Conservation (phyloP, 1,140 invertebrate genomes). For the Anagrus nilaparvatae region DNA sequence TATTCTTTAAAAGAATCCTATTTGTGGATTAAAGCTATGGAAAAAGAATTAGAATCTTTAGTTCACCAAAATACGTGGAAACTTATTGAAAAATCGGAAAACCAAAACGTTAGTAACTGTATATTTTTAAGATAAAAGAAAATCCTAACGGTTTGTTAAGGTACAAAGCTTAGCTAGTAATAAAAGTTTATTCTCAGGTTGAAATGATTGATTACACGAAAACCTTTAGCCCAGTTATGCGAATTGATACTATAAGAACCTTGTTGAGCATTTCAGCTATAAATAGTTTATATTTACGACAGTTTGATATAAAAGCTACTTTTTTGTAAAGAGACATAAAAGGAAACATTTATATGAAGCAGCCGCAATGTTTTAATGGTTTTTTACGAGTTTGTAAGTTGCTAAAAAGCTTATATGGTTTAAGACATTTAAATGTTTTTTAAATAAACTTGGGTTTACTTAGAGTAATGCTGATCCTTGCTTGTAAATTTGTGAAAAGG, state of each 20-base stretch:
- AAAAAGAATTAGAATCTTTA: constrained; percentile 17
- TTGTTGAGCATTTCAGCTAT: neutral
- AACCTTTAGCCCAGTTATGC: constrained; percentile 3
- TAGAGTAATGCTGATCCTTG: constrained; percentile 1
- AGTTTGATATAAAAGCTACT: constrained; percentile 29
- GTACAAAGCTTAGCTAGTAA: constrained; percentile 11
- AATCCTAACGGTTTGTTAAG: constrained; percentile 8
- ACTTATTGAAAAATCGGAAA: constrained; percentile 11
- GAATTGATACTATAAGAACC: constrained; percentile 7
- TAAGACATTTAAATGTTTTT: constrained; percentile 18
- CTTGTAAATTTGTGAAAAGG: constrained; percentile 3
- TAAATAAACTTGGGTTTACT: neutral
- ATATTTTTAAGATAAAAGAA: constrained; percentile 15
- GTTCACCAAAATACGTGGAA: constrained; percentile 16
- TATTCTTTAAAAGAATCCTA: constrained; percentile 8
- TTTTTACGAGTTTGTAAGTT: no score
- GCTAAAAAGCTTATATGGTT: constrained; percentile 21
- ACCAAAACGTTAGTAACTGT: constrained; percentile 13
- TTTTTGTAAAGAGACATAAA: constrained; percentile 30
- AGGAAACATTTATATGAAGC: constrained; percentile 28
- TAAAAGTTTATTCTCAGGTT: constrained; percentile 7
- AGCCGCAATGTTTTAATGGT: constrained; percentile 23
- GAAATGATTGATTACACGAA: constrained; percentile 12
- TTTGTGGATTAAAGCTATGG: constrained; percentile 17
- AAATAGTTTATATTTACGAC: constrained; percentile 1